Evolutionary conservation across 1,140 invertebrate genomes (phyloP), one percentile per base, ranked within the genome.

Genomic region (Wiebesia pumilae): DNA sequence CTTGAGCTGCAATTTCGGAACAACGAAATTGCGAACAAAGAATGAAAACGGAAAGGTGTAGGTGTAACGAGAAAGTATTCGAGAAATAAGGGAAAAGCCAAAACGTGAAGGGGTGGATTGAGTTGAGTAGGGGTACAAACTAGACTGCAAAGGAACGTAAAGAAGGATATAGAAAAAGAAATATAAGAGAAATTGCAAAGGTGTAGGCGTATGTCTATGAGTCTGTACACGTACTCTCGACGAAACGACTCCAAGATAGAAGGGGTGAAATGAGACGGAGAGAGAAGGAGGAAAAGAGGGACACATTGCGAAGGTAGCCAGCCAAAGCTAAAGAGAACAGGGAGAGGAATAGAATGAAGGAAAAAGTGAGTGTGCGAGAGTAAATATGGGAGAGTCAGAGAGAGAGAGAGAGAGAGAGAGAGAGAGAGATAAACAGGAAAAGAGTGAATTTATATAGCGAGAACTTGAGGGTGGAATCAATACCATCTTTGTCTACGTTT

Each of bases 391-490:
- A 43, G 19, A 24, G 71, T 27, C 24, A 40, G 58, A 40, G 54
- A 33, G 38, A 19, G 27, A 35, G n/a, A 4, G 19, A 84, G 35
- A 80, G 78, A 38, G 4, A 54, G n/a, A 75, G 62, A n/a, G 33
- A 38, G 65, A 67, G 54, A 27, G 16, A 62, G 78, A 80, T 6
- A 73, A 16, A 30, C 21, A 2, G 33, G n/a, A 40, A 43, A 40
- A 75, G 58, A 35, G 73, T 27, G 69, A 67, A 58, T 33, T 24
- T 69, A 3, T 75, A 35, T 58, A 43, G 82, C 35, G 77, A n/a
- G 87, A 30, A 35, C n/a, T 24, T 62, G 14, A 54, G 78, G n/a
- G 89, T 89, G 89, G 90, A 92, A 92, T 92, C 91, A 92, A 92
- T 92, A 92, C 91, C 77, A 24, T 62, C 51, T 83, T 58, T 69